These are phyloP conservation scores for Acipenser ruthenus DNA, from an alignment of 2,797 vertebrate genomes.

Conservation along the genomic window DNA sequence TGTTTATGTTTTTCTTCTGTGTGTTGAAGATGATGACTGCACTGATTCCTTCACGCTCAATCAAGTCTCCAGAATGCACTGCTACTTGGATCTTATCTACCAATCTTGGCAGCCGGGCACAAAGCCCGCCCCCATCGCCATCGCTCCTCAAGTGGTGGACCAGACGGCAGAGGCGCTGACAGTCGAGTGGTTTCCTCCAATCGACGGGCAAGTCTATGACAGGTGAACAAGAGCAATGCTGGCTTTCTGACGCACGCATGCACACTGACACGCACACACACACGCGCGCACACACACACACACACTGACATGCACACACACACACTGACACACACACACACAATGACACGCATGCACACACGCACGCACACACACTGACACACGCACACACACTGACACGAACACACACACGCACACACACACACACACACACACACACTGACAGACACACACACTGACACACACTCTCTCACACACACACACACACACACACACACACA, in stretches of 20 bases:
- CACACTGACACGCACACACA: no score
- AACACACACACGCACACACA: no score
- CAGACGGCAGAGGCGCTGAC: slow-evolving; percentile 67
- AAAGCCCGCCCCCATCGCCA: slow-evolving; percentile 79
- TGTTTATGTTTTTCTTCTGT: slow-evolving; percentile 17
- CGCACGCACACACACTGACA: no score
- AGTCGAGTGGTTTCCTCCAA: slow-evolving; percentile 90
- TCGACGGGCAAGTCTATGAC: slow-evolving; percentile 89
- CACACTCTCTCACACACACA: no score
- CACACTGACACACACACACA: no score
- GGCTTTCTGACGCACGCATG: background rate
- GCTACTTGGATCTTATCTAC: slow-evolving; percentile 93
- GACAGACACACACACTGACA: no score
- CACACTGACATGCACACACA: no score
- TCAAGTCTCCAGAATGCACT: slow-evolving; percentile 97
- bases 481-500: no score
- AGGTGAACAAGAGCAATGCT: slow-evolving; percentile 71
- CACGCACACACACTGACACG: background rate
- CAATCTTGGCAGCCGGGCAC: slow-evolving; percentile 82
- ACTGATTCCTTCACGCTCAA: slow-evolving; percentile 94
- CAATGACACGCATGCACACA: no score
- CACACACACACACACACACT: no score
- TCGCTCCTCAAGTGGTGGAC: slow-evolving; percentile 82
- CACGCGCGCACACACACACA: no score
- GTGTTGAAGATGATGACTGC: slow-evolving; percentile 81